Percentiles rank a stretch among this genome's conserved stretches.
These are phyloP conservation scores for Holacanthus passer DNA, from an alignment of 2,113 vertebrate genomes.

Conservation along the genomic window DNA sequence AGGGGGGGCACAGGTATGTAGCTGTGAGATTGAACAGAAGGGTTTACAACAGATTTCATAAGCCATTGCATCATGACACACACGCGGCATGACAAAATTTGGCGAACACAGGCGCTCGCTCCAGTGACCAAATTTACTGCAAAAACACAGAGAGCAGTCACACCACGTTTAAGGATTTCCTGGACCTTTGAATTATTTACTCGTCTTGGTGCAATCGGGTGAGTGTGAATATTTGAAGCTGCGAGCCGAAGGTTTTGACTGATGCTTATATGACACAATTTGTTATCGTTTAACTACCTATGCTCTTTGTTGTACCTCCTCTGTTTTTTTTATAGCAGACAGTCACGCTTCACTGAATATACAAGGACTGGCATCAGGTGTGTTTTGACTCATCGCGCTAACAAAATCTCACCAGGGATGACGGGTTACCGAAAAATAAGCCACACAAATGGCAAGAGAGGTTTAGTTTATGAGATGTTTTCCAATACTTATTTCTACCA, in stretches of 20 bases:
- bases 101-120: not conserved
- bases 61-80: not conserved
- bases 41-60: not conserved
- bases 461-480: not conserved
- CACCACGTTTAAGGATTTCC: not conserved
- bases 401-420: constrained; percentile 8
- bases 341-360: constrained; percentile 16
- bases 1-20: not conserved
- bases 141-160: not conserved
- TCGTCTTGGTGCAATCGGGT: not conserved
- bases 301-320: constrained; percentile 17
- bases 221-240: constrained; percentile 9
- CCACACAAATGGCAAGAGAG: not conserved
- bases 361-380: constrained; percentile 24
- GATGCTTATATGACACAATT: constrained; percentile 7
- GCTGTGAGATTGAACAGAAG: not conserved
- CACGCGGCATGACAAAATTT: not conserved
- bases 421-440: not conserved
- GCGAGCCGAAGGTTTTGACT: constrained; percentile 11
- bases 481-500: too few relatives aligned
- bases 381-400: constrained; percentile 3
- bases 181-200: constrained; percentile 12
- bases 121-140: not conserved
- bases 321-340: constrained; percentile 10
- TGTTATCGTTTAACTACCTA: constrained; percentile 17